Evolutionary conservation across 2,888 invertebrate species (phyloP).

Genomic region (Tetropium fuscum): DNA sequence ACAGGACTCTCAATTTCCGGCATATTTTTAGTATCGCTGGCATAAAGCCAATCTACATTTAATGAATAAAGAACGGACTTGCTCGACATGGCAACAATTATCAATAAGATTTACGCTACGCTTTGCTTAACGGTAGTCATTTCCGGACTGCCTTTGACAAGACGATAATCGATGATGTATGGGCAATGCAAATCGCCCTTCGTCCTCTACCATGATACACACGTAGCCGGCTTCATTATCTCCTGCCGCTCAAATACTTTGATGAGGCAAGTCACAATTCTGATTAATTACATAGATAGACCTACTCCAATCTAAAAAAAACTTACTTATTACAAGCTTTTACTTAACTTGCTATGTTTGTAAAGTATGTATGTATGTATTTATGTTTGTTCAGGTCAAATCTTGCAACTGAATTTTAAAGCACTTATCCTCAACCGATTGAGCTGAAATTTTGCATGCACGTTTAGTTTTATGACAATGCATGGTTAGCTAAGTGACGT

Average conservation of each 20-base stretch:
- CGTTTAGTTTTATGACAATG: too few species aligned
- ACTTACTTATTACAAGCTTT: too few species aligned
- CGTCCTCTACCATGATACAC: constrained; percentile 29
- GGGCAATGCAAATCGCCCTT: constrained; percentile 31
- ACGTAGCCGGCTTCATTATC: constrained; percentile 25
- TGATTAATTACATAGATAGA: not conserved
- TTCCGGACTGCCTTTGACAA: constrained; percentile 41
- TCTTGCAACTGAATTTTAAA: too few species aligned
- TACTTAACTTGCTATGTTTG: too few species aligned
- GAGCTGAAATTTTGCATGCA: too few species aligned
- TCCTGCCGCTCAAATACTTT: not conserved
- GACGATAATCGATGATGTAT: constrained; percentile 45
- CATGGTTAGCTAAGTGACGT: too few species aligned
- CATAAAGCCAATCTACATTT: constrained; percentile 47
- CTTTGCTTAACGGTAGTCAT: constrained; percentile 50
- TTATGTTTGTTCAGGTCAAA: too few species aligned
- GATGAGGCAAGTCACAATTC: not conserved
- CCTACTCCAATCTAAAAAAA: too few species aligned
- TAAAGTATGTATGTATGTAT: too few species aligned
- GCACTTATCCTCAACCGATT: too few species aligned
- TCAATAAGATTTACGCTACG: constrained; percentile 53
- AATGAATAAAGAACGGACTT: constrained; percentile 47
- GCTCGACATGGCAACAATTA: constrained; percentile 41
- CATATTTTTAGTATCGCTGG: constrained; percentile 47
- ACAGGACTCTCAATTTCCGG: constrained; percentile 60